phyloP scores from a whole-genome alignment of 1,140 invertebrate genomes.

The Stenopsyche tienmushanensis region DNA sequence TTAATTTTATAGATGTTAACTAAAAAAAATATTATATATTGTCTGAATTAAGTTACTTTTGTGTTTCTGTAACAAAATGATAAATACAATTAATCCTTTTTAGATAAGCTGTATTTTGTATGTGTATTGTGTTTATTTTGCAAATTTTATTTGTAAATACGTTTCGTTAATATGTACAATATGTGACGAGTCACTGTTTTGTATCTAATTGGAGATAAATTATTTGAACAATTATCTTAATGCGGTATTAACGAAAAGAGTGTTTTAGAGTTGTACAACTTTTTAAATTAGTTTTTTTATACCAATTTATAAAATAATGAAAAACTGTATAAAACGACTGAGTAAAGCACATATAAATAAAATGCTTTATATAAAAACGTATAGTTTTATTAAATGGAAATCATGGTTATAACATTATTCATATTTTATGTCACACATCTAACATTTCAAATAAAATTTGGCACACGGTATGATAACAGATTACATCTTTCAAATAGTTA shows the following conservation, averaged over 20 bases:
- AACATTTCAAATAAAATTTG: constrained; percentile 16
- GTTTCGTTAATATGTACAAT: not conserved
- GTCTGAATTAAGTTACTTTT: too few species aligned
- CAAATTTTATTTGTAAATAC: too few species aligned
- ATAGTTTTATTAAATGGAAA: constrained; percentile 5
- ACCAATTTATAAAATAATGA: not conserved
- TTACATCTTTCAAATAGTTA: not conserved
- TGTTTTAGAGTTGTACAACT: too few species aligned
- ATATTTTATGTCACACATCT: not conserved
- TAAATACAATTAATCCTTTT: too few species aligned
- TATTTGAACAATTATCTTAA: too few species aligned
- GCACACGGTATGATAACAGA: constrained; percentile 4
- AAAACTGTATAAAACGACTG: constrained; percentile 3
- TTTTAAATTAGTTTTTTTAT: not conserved
- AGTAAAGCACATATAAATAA: constrained; percentile 16
- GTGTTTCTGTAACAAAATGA: too few species aligned
- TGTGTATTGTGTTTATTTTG: too few species aligned
- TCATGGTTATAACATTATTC: not conserved
- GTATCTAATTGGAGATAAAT: not conserved
- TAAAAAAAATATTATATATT: too few species aligned
- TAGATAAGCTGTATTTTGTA: too few species aligned
- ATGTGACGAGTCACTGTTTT: not conserved
- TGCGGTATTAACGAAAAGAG: too few species aligned
- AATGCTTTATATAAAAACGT: constrained; percentile 10
- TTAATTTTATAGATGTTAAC: too few species aligned